Evolutionary conservation across 2,888 invertebrate genomes (phyloP).

Genomic region (Philereme vetulata): DNA sequence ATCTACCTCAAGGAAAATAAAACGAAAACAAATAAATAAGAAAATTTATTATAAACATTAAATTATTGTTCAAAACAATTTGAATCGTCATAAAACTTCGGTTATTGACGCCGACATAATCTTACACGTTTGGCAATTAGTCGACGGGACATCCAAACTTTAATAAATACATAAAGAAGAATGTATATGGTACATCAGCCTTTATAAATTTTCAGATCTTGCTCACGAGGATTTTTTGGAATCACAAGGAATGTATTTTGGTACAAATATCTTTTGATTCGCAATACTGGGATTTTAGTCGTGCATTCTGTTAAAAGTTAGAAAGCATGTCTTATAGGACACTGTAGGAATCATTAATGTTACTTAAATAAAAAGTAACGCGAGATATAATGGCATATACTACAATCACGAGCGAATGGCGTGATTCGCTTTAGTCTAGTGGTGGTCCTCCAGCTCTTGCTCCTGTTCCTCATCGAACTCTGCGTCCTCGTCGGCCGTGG

Average conservation of each 20-base stretch:
- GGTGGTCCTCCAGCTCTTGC: slow-evolving; percentile 87
- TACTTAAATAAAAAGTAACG: slow-evolving; percentile 72
- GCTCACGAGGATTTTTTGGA: slow-evolving; percentile 59
- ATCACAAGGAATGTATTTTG: slow-evolving; percentile 69
- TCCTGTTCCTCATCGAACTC: slow-evolving; percentile 92
- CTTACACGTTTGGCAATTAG: slow-evolving; percentile 61
- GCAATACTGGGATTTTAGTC: slow-evolving; percentile 68
- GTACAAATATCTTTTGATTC: slow-evolving; percentile 62
- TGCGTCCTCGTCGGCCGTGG: slow-evolving; percentile 91
- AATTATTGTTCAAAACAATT: slow-evolving; percentile 76
- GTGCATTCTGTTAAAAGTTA: slow-evolving; percentile 81
- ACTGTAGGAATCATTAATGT: slow-evolving; percentile 78
- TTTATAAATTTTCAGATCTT: slow-evolving; percentile 72
- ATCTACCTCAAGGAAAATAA: slow-evolving; percentile 28
- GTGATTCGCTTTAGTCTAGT: slow-evolving; percentile 50
- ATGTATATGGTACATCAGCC: slow-evolving; percentile 71
- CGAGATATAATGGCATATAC: slow-evolving; percentile 74
- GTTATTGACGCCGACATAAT: slow-evolving; percentile 75
- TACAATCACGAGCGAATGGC: slow-evolving; percentile 49
- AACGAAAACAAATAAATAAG: slow-evolving; percentile 68
- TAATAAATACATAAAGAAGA: slow-evolving; percentile 63
- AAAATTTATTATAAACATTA: slow-evolving; percentile 82
- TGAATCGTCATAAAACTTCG: slow-evolving; percentile 71
- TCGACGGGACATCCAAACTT: slow-evolving; percentile 53
- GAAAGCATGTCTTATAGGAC: slow-evolving; percentile 74